Conservation (phyloP, 2,113 vertebrate species). For the Podarcis muralis region DNA sequence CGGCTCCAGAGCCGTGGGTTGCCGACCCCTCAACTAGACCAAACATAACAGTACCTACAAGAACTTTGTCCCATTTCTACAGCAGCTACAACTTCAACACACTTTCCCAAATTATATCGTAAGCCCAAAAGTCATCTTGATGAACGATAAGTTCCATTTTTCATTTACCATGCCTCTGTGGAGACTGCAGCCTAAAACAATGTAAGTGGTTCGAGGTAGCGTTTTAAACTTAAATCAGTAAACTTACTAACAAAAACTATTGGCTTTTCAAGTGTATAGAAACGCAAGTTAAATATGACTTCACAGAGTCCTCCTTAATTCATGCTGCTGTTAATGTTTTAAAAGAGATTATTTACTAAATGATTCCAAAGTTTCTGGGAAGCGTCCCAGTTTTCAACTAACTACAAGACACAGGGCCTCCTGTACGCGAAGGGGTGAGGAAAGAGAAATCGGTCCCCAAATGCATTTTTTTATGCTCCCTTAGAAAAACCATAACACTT, state of each 20-base stretch:
- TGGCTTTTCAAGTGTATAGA: no score
- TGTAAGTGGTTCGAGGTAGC: no score
- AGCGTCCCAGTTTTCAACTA: background rate
- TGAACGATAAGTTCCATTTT: no score
- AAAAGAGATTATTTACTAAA: background rate
- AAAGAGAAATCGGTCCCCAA: background rate
- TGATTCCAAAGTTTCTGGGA: background rate
- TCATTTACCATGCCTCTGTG: no score
- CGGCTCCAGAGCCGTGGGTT: no score
- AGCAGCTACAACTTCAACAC: background rate
- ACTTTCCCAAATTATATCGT: no score
- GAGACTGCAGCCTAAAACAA: no score
- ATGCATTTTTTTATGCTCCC: background rate
- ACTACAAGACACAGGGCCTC: background rate
- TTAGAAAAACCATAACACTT: background rate
- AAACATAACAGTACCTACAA: background rate
- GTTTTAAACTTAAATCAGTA: rapidly evolving
- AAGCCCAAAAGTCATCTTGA: no score
- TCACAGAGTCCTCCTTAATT: background rate
- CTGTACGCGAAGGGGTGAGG: background rate
- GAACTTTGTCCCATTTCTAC: background rate
- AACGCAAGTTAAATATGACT: no score
- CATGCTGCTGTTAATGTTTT: background rate
- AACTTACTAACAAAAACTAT: no score
- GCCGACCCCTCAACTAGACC: no score